Evolutionary conservation across 2,113 vertebrate genomes (phyloP).

Genomic region (Acrocephalus arundinaceus): DNA sequence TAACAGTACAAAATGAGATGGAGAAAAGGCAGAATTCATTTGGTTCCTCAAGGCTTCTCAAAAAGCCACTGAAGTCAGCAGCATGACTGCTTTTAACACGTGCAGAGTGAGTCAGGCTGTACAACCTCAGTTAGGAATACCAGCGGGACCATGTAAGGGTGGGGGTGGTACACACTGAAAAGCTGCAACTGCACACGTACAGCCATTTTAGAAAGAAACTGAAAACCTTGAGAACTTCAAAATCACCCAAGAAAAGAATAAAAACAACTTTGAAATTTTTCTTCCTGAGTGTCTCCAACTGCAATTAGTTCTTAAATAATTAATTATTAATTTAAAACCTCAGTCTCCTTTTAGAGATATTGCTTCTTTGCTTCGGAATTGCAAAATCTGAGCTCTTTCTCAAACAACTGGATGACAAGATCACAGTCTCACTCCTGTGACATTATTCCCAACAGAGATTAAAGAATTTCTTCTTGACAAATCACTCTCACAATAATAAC

Average conservation of each 20-base stretch:
- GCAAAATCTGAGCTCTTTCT: not conserved
- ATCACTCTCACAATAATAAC: not conserved
- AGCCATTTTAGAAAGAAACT: not conserved
- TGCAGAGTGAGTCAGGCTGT: conserved; percentile 12
- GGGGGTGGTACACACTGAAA: not conserved
- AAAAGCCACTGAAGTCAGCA: conserved; percentile 27
- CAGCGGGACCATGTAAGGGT: not conserved
- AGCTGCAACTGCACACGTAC: not conserved
- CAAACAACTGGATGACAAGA: not conserved
- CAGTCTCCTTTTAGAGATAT: not conserved
- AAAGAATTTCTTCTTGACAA: not conserved
- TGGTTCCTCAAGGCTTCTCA: not conserved
- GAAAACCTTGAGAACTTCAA: not conserved
- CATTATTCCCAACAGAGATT: not conserved
- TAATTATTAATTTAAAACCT: not conserved
- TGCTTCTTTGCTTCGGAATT: not conserved
- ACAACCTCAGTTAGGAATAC: not conserved
- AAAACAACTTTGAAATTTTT: not conserved
- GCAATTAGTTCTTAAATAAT: not conserved
- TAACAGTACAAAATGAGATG: not conserved
- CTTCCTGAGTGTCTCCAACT: not conserved
- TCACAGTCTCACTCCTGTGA: fast-evolving
- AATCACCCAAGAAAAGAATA: not conserved
- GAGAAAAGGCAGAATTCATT: not conserved
- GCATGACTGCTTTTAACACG: not conserved